Evolutionary conservation across 2,113 vertebrate genomes (phyloP).

Genomic region (Neogobius melanostomus): DNA sequence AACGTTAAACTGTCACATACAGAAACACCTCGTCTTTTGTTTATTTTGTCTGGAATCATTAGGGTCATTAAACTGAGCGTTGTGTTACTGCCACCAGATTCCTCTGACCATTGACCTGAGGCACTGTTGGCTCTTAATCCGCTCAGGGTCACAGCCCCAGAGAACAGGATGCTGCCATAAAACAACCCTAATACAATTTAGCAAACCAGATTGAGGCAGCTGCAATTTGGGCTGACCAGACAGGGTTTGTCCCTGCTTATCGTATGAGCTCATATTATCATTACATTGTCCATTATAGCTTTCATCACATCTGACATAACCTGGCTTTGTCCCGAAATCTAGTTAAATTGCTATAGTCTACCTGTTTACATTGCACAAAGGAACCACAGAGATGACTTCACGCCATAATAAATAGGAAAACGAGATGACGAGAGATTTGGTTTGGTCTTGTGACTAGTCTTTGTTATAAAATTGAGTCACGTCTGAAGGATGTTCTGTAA

Average conservation of each 20-base stretch:
- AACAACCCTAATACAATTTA: constrained; percentile 40
- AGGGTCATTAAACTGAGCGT: constrained; percentile 20
- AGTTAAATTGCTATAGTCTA: constrained; percentile 46
- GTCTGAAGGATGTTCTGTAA: constrained; percentile 18
- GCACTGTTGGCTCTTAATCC: constrained; percentile 33
- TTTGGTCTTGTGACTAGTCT: neutral
- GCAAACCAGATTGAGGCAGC: neutral
- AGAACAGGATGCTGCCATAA: constrained; percentile 24
- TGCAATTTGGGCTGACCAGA: neutral
- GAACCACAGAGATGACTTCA: constrained; percentile 25
- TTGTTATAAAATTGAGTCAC: neutral
- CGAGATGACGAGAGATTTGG: constrained; percentile 4
- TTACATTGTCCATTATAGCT: constrained; percentile 38
- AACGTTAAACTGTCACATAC: constrained; percentile 23
- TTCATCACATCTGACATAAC: constrained; percentile 53
- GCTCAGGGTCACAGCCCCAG: constrained; percentile 26
- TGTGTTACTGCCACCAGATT: constrained; percentile 38
- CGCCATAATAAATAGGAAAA: constrained; percentile 7
- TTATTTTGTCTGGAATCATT: constrained; percentile 17
- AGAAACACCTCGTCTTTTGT: constrained; percentile 22
- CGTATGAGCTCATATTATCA: constrained; percentile 22
- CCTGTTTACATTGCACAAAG: constrained; percentile 34
- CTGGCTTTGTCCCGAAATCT: constrained; percentile 28
- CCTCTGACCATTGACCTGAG: constrained; percentile 33
- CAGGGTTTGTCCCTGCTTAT: neutral